Evolutionary conservation across 2,888 invertebrate species (phyloP).

Genomic region (Tachystola acroxantha): DNA sequence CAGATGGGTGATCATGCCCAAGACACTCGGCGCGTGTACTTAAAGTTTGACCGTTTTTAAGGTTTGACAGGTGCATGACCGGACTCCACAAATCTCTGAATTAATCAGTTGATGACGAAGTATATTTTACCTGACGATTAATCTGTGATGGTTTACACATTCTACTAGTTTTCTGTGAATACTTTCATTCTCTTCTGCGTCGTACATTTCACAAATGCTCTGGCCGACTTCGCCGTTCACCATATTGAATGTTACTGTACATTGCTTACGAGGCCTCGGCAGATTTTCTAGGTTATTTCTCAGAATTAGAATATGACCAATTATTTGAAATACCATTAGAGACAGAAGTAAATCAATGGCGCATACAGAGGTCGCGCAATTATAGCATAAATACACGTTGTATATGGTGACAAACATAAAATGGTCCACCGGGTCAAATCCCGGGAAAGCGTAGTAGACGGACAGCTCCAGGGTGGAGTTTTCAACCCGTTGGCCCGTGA

Average conservation of each 20-base stretch:
- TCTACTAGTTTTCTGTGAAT: neutral
- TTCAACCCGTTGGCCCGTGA: neutral
- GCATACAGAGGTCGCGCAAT: neutral
- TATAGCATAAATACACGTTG: neutral
- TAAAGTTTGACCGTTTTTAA: too few relatives aligned
- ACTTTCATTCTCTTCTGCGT: neutral
- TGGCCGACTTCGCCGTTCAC: neutral
- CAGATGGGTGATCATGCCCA: too few relatives aligned
- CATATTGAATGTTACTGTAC: neutral
- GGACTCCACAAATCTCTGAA: too few relatives aligned
- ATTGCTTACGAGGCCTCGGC: neutral
- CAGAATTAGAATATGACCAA: neutral
- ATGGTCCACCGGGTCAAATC: neutral
- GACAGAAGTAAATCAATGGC: neutral
- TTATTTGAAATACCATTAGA: neutral
- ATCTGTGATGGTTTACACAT: neutral
- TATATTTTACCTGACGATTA: neutral
- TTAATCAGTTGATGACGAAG: too few relatives aligned
- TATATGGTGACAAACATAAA: neutral
- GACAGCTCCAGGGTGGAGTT: neutral
- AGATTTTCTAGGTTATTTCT: neutral
- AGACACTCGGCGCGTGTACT: too few relatives aligned
- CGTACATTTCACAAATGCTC: neutral
- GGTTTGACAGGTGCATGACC: too few relatives aligned
- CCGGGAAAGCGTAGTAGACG: neutral